Evolutionary conservation across 2,797 vertebrate genomes (phyloP), one percentile per base, ranked within the genome.

Genomic region (Melanotaenia pygmaea): DNA sequence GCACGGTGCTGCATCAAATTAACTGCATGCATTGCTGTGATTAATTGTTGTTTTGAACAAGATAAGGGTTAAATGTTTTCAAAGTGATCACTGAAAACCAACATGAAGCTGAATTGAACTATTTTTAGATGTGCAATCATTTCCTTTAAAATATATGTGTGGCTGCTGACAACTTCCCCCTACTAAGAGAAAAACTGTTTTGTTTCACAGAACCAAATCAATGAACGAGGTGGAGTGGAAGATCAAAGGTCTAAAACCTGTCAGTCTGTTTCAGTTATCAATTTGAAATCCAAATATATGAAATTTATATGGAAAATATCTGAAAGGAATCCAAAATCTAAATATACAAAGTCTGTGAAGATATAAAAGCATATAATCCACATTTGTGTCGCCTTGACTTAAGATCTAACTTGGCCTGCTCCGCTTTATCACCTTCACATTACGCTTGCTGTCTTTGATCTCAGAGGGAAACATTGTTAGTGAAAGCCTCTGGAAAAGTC

Each of bases 401-500:
- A 59, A 59, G 67, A 71, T 76, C 37, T 5, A 34, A 18, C n/a
- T 56, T 5, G 9, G 34, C 20, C n/a, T 12, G 50, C 51, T 53
- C 61, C 51, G 59, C 47, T 60, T 62, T 64, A 62, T 71, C 45
- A 11, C 51, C 50, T 79, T 4, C 43, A 32, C 3, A 11, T 66
- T 59, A 54, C 38, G 59, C 37, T 58, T 5, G 10, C 58, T 12
- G 63, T 72, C 57, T 70, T 58, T 37, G 8, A 77, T 70, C 40
- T 68, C 50, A 35, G 14, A 74, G 37, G 63, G n/a, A 82, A 85
- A 72, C 13, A 66, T 64, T 20, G 40, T 64, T 64, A 60, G 11
- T 20, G 16, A 66, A 81, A 77, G 69, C 81, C 70, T 63, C 16
- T 50, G 68, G 74, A 71, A 82, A 74, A 45, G 59, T 40, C 56